These are phyloP conservation scores for Nothoprocta pentlandii DNA, from an alignment of 2,113 vertebrate genomes.

Conservation along the genomic window DNA sequence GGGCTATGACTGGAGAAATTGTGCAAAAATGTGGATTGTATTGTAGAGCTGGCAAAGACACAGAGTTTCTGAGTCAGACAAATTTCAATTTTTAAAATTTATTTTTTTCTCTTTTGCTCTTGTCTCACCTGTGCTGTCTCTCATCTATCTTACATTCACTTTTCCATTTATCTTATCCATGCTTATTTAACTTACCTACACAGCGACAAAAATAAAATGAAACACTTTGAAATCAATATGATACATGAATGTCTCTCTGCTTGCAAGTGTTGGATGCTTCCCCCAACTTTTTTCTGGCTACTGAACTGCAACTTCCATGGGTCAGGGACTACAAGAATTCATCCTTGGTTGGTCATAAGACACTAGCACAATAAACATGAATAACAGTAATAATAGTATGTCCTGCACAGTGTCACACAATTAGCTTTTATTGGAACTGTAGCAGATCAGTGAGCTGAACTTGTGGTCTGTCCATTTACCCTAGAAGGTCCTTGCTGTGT, in stretches of 20 bases:
- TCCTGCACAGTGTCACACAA: not conserved
- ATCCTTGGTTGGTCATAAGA: not conserved
- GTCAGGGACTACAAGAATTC: not conserved
- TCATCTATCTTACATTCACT: not conserved
- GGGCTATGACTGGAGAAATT: not conserved
- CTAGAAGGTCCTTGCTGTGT: not conserved
- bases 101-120: not conserved
- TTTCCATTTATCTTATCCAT: not conserved
- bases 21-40: not conserved
- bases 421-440: slow-evolving; percentile 42
- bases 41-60: not conserved
- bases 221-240: not conserved
- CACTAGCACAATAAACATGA: slow-evolving; percentile 8
- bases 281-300: not conserved
- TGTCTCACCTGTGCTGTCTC: not conserved
- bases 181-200: not conserved
- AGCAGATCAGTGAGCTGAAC: not conserved
- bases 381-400: not conserved
- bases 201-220: not conserved
- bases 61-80: not conserved
- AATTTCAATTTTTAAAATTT: not conserved
- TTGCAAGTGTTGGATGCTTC: not conserved
- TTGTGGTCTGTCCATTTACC: not conserved
- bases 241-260: not conserved
- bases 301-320: slow-evolving; percentile 8